Base-by-base conservation (phyloP, 2,113 vertebrate species). In the Cricetomys ansorgei region DNA sequence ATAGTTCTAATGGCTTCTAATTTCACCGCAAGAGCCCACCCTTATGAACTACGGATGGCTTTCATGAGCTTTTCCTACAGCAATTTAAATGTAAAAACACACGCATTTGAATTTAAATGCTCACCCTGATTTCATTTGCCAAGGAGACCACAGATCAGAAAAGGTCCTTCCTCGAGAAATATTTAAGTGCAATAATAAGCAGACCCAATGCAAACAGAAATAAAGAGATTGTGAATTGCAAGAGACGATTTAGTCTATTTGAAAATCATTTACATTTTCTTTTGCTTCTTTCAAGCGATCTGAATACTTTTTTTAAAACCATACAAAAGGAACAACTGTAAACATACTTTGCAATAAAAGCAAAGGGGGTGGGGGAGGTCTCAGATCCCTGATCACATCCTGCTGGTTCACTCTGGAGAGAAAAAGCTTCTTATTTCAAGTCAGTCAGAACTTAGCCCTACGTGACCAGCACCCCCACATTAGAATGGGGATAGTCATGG, bases 1-100 rank as follows among this genome's bases (percentile, higher is more conserved):
- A 97, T 93, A 95, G 94, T 95, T 95, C 88, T 95, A 97, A 97
- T 92, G 83, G 92, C 95, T 79, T 96, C 93, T 97, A 94, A 97
- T 97, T 95, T 94, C 95, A 96, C 89, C 96, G 81, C 73, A 79
- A 94, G 93, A 93, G 90, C 91, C 72, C 69, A 76, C 80, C 79
- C 75, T 96, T 96, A 92, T 97, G 96, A 96, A 96, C 96, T 97
- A 96, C 89, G 72, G 75, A 91, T 94, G 83, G 83, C 89, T 97
- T 96, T 90, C 92, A 72, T 53, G 87, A 97, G 90, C 69, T 92
- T 95, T 73, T 97, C 94, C 84, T 95, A 88, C 7, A 86, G 92
- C 89, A 95, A 95, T 95, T 93, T 97, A 94, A 94, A 96, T 86
- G 88, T 89, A 90, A 95, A 96, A 93, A 92, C 57, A 67, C 88